A percentile compares a stretch with the other conserved stretches of the same genome.
Conservation (phyloP, 1,140 invertebrate genomes). For the Gonioctena quinquepunctata region DNA sequence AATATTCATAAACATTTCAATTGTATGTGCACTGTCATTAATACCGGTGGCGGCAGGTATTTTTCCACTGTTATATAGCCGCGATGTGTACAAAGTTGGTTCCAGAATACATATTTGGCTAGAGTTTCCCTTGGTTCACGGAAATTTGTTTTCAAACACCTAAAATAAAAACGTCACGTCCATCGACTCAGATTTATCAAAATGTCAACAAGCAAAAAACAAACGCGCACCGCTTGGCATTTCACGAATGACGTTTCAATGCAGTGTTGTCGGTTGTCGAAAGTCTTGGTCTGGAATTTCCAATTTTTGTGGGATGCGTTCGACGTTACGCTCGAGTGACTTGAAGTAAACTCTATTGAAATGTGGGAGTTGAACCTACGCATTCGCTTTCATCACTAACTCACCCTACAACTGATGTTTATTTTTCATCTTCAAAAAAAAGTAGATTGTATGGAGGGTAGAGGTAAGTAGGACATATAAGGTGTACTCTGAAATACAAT, state of each 20-base stretch:
- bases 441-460: no score
- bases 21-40: not conserved
- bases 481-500: no score
- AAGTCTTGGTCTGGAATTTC: no score
- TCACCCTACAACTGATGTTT: no score
- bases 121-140: not conserved
- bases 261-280: not conserved
- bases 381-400: no score
- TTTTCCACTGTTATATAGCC: not conserved
- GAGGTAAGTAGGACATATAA: no score
- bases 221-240: not conserved
- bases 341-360: no score
- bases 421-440: no score
- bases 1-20: constrained; percentile 5
- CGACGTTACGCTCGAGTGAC: no score
- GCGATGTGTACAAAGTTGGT: not conserved
- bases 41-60: not conserved
- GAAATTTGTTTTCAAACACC: not conserved
- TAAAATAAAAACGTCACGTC: constrained; percentile 2
- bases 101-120: not conserved
- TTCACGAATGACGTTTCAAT: constrained; percentile 1
- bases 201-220: constrained; percentile 18
- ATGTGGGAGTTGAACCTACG: no score
- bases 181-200: not conserved
- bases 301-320: no score